Conservation (phyloP, 2,888 invertebrate genomes). For the Hypolimnas misippus region DNA sequence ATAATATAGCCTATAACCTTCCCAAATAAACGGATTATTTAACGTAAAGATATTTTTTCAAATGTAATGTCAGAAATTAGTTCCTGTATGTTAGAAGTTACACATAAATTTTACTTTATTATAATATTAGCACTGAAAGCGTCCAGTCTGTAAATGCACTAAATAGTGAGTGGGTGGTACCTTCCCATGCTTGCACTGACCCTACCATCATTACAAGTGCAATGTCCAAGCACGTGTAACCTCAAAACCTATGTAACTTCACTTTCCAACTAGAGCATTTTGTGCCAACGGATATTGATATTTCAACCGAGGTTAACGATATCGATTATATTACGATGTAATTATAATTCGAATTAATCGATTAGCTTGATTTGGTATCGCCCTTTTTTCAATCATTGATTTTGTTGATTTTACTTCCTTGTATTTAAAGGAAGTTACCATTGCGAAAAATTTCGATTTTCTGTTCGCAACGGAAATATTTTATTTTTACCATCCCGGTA, state of each 20-base stretch:
- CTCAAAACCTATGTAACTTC: conserved; percentile 16
- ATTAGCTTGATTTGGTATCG: background rate
- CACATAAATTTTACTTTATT: no score
- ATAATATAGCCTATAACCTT: no score
- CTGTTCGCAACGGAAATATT: no score
- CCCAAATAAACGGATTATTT: no score
- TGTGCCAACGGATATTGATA: conserved; percentile 16
- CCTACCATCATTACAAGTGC: background rate
- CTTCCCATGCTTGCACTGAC: background rate
- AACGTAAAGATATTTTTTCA: no score
- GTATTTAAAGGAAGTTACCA: background rate
- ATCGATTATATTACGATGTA: background rate
- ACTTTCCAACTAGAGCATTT: conserved; percentile 26
- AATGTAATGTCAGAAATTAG: no score
- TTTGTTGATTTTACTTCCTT: background rate
- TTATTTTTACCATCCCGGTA: no score
- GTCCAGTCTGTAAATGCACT: background rate
- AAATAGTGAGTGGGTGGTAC: background rate
- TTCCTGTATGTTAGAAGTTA: no score
- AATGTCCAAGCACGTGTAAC: conserved; percentile 14
- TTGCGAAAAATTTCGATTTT: no score
- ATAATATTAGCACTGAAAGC: no score
- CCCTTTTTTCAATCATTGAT: background rate
- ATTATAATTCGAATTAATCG: background rate
- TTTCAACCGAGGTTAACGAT: conserved; percentile 14